Conservation (phyloP, 2,888 invertebrate genomes). For the Himalopsyche kuldschensis region DNA sequence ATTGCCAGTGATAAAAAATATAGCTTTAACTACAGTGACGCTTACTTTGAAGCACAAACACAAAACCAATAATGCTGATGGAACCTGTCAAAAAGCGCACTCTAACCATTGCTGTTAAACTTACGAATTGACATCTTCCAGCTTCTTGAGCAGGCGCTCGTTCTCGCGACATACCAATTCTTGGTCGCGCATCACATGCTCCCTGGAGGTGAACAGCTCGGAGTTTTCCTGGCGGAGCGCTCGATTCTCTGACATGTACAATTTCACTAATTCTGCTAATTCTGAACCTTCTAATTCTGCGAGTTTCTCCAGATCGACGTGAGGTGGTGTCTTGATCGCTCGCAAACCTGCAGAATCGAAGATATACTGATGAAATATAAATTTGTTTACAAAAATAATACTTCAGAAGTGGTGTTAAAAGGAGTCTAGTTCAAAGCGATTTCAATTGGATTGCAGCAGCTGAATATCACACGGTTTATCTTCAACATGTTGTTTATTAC, state of each 20-base stretch:
- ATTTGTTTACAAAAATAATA: neutral
- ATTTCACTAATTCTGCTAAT: constrained; percentile 78
- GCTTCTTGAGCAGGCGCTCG: constrained; percentile 80
- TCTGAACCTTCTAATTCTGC: constrained; percentile 77
- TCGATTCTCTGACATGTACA: constrained; percentile 83
- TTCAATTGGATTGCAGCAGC: too few relatives aligned
- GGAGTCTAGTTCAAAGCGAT: too few relatives aligned
- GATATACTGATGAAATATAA: neutral
- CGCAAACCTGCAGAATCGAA: constrained; percentile 1
- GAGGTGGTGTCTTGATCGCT: constrained; percentile 57
- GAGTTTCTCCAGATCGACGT: constrained; percentile 72
- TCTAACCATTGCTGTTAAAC: constrained; percentile 42
- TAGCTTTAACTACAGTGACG: neutral
- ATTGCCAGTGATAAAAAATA: neutral
- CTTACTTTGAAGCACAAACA: neutral
- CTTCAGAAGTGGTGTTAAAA: neutral
- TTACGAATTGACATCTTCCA: constrained; percentile 87
- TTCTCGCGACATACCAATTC: constrained; percentile 89
- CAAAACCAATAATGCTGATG: neutral
- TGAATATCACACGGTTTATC: too few relatives aligned
- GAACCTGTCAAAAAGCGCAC: neutral
- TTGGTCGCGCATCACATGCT: constrained; percentile 83
- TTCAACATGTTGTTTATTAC: too few relatives aligned
- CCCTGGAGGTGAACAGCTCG: constrained; percentile 78
- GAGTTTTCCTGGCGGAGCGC: constrained; percentile 81